Evolutionary conservation across 2,888 invertebrate genomes (phyloP), one percentile per base, ranked within the genome.

Genomic region (Cancer borealis): DNA sequence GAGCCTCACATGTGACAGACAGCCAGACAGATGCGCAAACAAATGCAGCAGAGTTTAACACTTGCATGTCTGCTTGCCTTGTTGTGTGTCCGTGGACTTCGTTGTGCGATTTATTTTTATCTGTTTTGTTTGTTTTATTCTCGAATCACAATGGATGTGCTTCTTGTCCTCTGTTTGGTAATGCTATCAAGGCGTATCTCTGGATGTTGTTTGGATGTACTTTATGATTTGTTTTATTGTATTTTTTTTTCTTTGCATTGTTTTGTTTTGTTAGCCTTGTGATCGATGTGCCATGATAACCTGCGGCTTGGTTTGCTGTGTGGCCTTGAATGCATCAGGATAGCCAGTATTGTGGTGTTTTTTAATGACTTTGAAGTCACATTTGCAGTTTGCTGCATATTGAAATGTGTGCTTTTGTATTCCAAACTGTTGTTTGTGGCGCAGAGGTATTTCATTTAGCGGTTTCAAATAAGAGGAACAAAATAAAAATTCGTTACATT

Each of bases 1-100:
- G 30, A 79, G 79, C 30, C 10, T 79, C 12, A 14, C 79, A 14
- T 79, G 26, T 79, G 79, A 79, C 79, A 79, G 79, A 79, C 79
- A 79, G 79, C 8, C 26, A 79, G 79, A 79, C 79, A 79, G 30
- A 79, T 30, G 79, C 30, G 30, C 79, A 79, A 79, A 79, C 79
- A 79, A 3, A 26, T 12, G 79, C 79, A 26, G 79, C 79, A 26
- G 79, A 79, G 79, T 30, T 30, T 30, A 79, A 6, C 79, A 30
- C 79, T 79, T 79, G 14, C 2, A 79, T 30, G 79, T 79, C 30
- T 79, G 79, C 30, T 30, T 79, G 79, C 79, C 8, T 79, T 79
- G 79, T 79, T 5, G 30, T 30, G 10, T 30, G 30, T 30, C 30
- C 30, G 3, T 79, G 79, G 30, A 26, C 79, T 30, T 30, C 79